These are phyloP conservation scores for Petrolisthes cinctipes DNA, from an alignment of 2,888 invertebrate genomes.

Conservation along the genomic window DNA sequence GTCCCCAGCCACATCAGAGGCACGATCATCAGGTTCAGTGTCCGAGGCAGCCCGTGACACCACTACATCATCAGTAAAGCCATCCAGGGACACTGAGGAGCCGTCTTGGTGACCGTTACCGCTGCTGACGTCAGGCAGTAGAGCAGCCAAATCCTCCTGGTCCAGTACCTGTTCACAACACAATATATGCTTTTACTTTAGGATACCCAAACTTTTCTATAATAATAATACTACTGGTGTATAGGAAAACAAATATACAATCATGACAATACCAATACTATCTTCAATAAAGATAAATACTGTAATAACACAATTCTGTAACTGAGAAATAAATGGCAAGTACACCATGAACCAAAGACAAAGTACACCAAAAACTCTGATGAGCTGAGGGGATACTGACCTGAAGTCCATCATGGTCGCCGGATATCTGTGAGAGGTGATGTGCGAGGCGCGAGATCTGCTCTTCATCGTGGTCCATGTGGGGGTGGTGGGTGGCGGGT, in stretches of 20 bases:
- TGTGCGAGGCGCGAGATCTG: conserved; percentile 62
- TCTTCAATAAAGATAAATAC: conserved; percentile 17
- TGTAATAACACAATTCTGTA: too few species aligned
- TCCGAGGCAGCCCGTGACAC: conserved; percentile 53
- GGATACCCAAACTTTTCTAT: neutral
- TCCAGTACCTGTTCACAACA: conserved; percentile 76
- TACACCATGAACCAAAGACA: too few species aligned
- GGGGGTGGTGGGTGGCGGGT: conserved; percentile 40
- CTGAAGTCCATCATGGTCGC: conserved; percentile 61
- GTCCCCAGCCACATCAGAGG: conserved; percentile 39
- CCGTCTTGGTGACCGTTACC: conserved; percentile 73
- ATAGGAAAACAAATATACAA: neutral
- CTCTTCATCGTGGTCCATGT: conserved; percentile 60
- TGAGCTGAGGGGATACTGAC: neutral
- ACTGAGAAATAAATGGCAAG: too few species aligned
- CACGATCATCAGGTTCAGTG: conserved; percentile 50
- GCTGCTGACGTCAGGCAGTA: conserved; percentile 77
- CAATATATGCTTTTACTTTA: too few species aligned
- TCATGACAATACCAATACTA: neutral
- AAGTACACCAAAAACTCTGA: too few species aligned
- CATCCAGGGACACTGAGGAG: conserved; percentile 72
- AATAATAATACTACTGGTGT: too few species aligned
- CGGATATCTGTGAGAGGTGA: conserved; percentile 62
- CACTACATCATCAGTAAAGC: conserved; percentile 73
- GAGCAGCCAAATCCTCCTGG: conserved; percentile 83